A percentile compares a stretch with the other conserved stretches of the same genome.
Evolutionary conservation across 2,113 vertebrate species (phyloP).

Genomic region (Vimba vimba): DNA sequence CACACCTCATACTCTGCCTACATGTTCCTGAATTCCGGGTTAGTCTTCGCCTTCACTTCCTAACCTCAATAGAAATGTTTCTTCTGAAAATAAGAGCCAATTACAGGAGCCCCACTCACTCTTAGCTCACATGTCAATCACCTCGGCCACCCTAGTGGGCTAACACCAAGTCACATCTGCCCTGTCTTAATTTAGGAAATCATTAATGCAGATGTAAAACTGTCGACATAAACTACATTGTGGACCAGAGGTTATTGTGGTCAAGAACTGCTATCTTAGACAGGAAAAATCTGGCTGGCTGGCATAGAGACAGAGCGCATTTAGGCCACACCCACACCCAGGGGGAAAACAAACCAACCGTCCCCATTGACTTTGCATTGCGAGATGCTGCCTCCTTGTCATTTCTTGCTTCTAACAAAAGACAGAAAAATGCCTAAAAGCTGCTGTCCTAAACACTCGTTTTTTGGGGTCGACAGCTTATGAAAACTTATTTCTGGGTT

Average conservation of each 20-base stretch:
- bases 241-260: not conserved
- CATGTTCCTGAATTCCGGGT: not conserved
- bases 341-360: too few species aligned
- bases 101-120: constrained; percentile 5
- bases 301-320: too few species aligned
- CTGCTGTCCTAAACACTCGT: too few species aligned
- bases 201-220: not conserved
- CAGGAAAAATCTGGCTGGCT: not conserved
- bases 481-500: too few species aligned
- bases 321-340: too few species aligned
- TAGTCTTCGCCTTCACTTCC: not conserved
- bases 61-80: constrained; percentile 24
- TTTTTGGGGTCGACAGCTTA: too few species aligned
- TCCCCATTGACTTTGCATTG: too few species aligned
- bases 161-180: not conserved
- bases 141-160: not conserved
- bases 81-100: constrained; percentile 25
- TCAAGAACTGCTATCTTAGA: not conserved
- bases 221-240: not conserved
- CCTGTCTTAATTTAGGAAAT: not conserved
- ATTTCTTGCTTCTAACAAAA: too few species aligned
- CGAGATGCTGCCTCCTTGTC: too few species aligned
- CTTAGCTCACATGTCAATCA: constrained; percentile 29
- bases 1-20: not conserved
- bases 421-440: too few species aligned